Evolutionary conservation across 1,140 invertebrate species (phyloP).

Genomic region (Aleiodes sp.): DNA sequence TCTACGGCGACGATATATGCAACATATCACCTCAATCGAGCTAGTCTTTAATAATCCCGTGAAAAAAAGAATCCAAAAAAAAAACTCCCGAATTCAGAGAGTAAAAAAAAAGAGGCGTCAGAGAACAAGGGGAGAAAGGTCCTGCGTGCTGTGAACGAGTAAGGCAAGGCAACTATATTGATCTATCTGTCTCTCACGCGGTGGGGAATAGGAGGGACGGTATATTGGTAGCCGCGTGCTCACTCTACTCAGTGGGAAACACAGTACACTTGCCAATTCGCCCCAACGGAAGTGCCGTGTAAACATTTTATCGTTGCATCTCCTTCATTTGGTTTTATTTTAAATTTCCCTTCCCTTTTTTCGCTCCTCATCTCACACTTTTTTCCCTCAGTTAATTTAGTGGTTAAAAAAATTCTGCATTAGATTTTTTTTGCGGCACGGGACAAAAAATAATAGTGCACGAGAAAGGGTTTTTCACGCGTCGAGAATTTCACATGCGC

Average conservation of each 20-base stretch:
- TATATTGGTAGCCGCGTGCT: conserved; percentile 41
- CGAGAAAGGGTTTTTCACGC: not conserved
- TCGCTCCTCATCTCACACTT: too few relatives aligned
- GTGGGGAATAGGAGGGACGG: too few relatives aligned
- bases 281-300: conserved; percentile 32
- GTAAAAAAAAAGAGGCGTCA: not conserved
- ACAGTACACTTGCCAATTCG: conserved; percentile 49
- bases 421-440: too few relatives aligned
- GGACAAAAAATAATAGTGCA: not conserved
- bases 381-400: too few relatives aligned
- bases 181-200: conserved; percentile 51
- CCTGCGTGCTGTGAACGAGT: conserved; percentile 42
- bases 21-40: too few relatives aligned
- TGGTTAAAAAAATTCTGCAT: too few relatives aligned
- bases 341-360: not conserved
- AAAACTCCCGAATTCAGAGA: not conserved
- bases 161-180: conserved; percentile 48
- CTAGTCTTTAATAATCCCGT: too few relatives aligned
- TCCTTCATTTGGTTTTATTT: not conserved
- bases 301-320: not conserved
- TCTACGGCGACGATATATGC: too few relatives aligned
- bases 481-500: not conserved
- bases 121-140: conserved; percentile 31
- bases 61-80: too few relatives aligned
- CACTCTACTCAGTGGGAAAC: conserved; percentile 40